Evolutionary conservation across 2,113 vertebrate species (phyloP), one percentile per base, ranked within the genome.

Genomic region (Nerophis ophidion): DNA sequence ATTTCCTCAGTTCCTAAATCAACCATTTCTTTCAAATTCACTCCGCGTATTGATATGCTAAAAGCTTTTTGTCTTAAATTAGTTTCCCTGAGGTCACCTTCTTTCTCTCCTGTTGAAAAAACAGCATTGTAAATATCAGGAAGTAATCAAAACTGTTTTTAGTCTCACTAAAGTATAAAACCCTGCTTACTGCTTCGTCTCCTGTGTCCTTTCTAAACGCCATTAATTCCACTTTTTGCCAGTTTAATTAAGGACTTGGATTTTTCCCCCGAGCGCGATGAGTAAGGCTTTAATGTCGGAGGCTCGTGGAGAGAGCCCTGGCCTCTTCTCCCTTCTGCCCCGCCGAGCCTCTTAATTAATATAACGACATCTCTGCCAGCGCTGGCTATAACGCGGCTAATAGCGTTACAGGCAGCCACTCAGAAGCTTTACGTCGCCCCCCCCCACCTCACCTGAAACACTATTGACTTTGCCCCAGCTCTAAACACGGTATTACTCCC

Each of bases 161-260:
- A 91, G 89, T 92, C 92, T 88, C 61, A 87, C 90, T 95, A 92
- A 91, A 92, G 91, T 93, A 90, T 92, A 91, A 94, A 93, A 93
- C 93, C 93, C 91, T 92, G 91, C 93, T 26, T 54, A 45, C 36
- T 8, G 57, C 77, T 42, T 70, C 72, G 46, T 75, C 88, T 85
- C 70, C 90, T 86, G 86, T 91, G 91, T 93, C 93, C 94, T 92
- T 81, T 66, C 68, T 72, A 72, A 70, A 74, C 80, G 79, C 74
- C 77, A 63, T 85, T 55, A 77, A 82, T 87, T 81, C 72, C 70
- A 79, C 34, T 92, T 92, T 93, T 92, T 90, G 92, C 90, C 91
- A 85, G 89, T 95, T 93, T 94, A 94, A 94, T 92, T 91, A 94
- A 94, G 91, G 77, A 81, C 70, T 65, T 66, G 38, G 72, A 64